Evolutionary conservation across 2,113 vertebrate species (phyloP).

Genomic region (Lepus timidus): DNA sequence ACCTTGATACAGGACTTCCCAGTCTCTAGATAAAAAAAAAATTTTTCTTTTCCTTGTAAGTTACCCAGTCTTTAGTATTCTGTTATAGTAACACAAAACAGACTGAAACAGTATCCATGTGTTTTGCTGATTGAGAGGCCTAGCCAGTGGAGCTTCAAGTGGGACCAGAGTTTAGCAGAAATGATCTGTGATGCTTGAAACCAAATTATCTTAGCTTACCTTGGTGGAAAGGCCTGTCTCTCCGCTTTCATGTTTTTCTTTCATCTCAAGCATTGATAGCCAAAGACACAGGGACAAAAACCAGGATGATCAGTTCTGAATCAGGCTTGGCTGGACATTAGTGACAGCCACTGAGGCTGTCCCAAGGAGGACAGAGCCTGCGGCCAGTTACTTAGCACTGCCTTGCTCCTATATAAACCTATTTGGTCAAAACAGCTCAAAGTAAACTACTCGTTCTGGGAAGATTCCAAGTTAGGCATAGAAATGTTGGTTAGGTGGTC

Average conservation of each 20-base stretch:
- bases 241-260: neutral
- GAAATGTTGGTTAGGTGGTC: constrained; percentile 5
- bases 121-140: neutral
- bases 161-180: neutral
- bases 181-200: neutral
- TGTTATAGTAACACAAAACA: neutral
- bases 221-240: neutral
- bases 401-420: neutral
- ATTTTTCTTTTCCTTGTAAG: neutral
- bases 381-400: neutral
- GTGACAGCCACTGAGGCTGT: neutral
- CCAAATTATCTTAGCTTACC: constrained; percentile 13
- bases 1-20: neutral
- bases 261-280: neutral
- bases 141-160: neutral
- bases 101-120: neutral
- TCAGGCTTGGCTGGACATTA: neutral
- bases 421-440: constrained; percentile 27
- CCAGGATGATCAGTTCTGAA: neutral
- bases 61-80: neutral
- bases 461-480: neutral
- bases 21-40: neutral
- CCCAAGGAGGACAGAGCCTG: neutral
- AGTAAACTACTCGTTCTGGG: neutral
- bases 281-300: neutral